Conservation (phyloP, 2,888 invertebrate species). For the Coenonympha glycerion region DNA sequence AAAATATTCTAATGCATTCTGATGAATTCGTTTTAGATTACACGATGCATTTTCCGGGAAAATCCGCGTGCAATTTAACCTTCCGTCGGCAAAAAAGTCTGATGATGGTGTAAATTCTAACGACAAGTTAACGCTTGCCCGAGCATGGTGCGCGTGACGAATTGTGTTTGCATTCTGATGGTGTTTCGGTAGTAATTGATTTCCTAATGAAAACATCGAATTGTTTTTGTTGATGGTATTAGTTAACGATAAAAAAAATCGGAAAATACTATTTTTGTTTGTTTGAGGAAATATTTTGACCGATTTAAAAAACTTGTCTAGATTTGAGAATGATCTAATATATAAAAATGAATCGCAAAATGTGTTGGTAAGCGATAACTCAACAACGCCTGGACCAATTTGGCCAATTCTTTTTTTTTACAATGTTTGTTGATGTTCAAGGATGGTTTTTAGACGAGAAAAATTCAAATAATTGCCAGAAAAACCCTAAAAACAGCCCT, state of each 20-base stretch:
- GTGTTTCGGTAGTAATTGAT: slow-evolving; percentile 21
- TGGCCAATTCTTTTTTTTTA: too few species aligned
- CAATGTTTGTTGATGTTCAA: too few species aligned
- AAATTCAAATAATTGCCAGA: too few species aligned
- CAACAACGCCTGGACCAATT: too few species aligned
- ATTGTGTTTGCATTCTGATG: slow-evolving; percentile 20
- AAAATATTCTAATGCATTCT: too few species aligned
- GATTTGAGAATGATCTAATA: too few species aligned
- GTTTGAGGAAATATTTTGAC: slow-evolving; percentile 1
- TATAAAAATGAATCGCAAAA: too few species aligned
- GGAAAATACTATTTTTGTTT: neutral
- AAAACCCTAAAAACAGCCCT: too few species aligned
- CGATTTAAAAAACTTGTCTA: neutral
- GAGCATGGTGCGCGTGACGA: slow-evolving; percentile 17
- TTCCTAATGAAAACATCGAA: slow-evolving; percentile 20
- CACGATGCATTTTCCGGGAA: slow-evolving; percentile 4
- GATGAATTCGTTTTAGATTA: neutral
- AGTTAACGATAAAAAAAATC: slow-evolving; percentile 1
- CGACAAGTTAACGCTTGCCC: slow-evolving; percentile 12
- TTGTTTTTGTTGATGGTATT: neutral
- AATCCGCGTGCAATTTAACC: neutral
- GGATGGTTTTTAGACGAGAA: too few species aligned
- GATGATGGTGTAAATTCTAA: slow-evolving; percentile 6
- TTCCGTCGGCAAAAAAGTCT: slow-evolving; percentile 4
- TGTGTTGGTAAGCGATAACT: too few species aligned